A percentile compares a stretch with the other conserved stretches of the same genome.
These are phyloP conservation scores for Drosophila sucinea DNA, from an alignment of 1,140 invertebrate genomes.

Conservation along the genomic window DNA sequence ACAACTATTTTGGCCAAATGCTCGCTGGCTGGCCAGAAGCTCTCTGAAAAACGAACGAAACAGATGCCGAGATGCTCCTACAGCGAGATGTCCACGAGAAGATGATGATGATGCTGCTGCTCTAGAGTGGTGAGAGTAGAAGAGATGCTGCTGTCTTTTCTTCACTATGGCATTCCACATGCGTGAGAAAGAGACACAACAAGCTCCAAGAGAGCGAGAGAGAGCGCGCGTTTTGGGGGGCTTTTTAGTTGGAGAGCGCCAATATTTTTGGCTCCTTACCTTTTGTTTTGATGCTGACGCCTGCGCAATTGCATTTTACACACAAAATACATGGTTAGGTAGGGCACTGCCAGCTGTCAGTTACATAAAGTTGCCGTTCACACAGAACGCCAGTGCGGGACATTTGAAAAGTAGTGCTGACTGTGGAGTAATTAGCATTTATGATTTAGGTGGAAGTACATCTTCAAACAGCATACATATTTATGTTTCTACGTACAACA, in stretches of 20 bases:
- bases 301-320: conserved; percentile 44
- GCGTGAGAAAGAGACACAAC: background rate
- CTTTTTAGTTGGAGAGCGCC: conserved; percentile 6
- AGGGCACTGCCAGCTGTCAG: conserved; percentile 47
- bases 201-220: conserved; percentile 1
- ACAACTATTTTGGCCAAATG: conserved; percentile 80
- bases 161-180: background rate
- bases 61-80: conserved; percentile 36
- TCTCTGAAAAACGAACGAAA: conserved; percentile 57
- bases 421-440: conserved; percentile 37
- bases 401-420: conserved; percentile 26
- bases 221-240: background rate
- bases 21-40: conserved; percentile 66
- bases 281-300: conserved; percentile 60
- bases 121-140: conserved; percentile 8
- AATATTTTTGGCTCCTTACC: conserved; percentile 47
- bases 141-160: background rate
- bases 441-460: conserved; percentile 58
- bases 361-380: conserved; percentile 27
- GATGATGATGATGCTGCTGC: conserved; percentile 28
- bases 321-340: background rate
- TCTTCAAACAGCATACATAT: conserved; percentile 9
- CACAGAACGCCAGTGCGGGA: conserved; percentile 32
- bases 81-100: conserved; percentile 21
- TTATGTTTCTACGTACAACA: conserved; percentile 3